Percentiles rank a stretch among this genome's conserved stretches.
These are phyloP conservation scores for Acanthiza pusilla DNA, from an alignment of 2,797 vertebrate genomes.

Conservation along the genomic window DNA sequence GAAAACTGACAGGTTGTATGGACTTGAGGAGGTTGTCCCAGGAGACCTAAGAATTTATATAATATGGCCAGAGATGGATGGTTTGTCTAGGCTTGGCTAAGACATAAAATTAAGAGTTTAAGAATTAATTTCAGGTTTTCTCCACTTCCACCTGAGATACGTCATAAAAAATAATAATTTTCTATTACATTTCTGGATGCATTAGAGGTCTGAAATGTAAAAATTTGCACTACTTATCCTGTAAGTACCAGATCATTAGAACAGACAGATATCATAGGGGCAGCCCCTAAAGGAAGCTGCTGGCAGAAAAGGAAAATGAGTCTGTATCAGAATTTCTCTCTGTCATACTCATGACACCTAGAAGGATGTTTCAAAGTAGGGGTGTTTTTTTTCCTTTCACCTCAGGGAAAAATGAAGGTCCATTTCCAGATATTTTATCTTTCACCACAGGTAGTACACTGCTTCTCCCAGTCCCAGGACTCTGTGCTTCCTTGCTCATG, in stretches of 20 bases:
- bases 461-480: not conserved
- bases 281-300: not conserved
- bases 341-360: not conserved
- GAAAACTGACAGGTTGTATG: not conserved
- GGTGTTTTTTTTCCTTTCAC: not conserved
- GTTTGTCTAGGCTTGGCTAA: not conserved
- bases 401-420: not conserved
- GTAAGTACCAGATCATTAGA: not conserved
- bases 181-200: not conserved
- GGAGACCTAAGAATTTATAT: not conserved
- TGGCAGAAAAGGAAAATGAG: not conserved
- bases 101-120: not conserved
- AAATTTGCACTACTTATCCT: not conserved
- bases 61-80: not conserved
- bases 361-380: not conserved
- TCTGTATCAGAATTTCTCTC: not conserved
- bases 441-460: not conserved
- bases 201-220: not conserved
- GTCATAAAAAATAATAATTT: not conserved
- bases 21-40: not conserved
- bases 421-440: not conserved
- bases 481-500: not conserved
- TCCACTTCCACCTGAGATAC: not conserved
- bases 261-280: not conserved
- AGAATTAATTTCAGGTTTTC: constrained; percentile 6